Percentiles rank a stretch among this genome's conserved stretches.
These are phyloP conservation scores for Thelaira solivaga DNA, from an alignment of 2,888 invertebrate genomes.

Conservation along the genomic window DNA sequence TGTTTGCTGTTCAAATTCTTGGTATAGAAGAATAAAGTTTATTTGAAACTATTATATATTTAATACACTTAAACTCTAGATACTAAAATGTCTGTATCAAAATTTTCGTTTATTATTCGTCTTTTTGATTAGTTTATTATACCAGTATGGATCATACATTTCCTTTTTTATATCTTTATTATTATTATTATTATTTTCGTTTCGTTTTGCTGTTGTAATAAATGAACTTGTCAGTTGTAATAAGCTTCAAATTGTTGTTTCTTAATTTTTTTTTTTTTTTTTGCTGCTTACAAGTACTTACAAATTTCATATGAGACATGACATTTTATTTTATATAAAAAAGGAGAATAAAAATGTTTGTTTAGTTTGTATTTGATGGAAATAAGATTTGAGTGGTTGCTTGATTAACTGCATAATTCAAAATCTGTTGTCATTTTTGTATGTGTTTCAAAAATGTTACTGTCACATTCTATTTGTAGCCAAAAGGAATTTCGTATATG, in stretches of 20 bases:
- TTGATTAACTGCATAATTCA: conserved; percentile 41
- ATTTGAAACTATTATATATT: conserved; percentile 44
- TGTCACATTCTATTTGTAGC: conserved; percentile 19
- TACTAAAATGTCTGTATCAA: background rate
- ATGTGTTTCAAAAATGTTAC: conserved; percentile 16
- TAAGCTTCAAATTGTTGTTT: conserved; percentile 59
- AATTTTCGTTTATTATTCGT: conserved; percentile 34
- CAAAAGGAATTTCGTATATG: background rate
- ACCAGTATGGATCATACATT: background rate
- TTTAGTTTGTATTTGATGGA: conserved; percentile 46
- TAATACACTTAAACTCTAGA: background rate
- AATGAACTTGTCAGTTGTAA: conserved; percentile 72
- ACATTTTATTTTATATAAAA: conserved; percentile 42
- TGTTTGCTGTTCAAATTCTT: conserved; percentile 18
- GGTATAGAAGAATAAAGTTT: conserved; percentile 15
- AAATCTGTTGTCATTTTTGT: conserved; percentile 36
- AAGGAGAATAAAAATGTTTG: conserved; percentile 32
- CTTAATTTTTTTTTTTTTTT: background rate
- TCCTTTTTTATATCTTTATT: conserved; percentile 32
- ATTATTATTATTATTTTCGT: conserved; percentile 5
- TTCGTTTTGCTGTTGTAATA: conserved; percentile 68
- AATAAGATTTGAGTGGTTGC: conserved; percentile 49
- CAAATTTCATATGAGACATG: conserved; percentile 26
- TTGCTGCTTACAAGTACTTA: background rate
- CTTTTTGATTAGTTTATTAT: conserved; percentile 47